Evolutionary conservation across 2,888 invertebrate genomes (phyloP).

Genomic region (Xestia sexstrigata): DNA sequence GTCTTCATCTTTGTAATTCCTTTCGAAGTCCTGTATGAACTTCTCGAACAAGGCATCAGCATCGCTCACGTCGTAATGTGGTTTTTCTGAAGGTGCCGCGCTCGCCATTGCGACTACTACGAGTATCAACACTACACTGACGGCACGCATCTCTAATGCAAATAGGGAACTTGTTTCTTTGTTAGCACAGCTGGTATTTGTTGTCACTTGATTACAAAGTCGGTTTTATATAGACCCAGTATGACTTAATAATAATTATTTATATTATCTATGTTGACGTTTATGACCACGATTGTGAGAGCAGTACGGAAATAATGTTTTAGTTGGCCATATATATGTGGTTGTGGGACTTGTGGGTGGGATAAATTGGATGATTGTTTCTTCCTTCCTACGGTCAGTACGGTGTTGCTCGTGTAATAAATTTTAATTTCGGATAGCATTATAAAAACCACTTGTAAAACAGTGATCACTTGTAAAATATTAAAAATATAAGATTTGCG

Average conservation of each 20-base stretch:
- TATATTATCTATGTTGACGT: slow-evolving; percentile 7
- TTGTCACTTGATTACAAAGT: neutral
- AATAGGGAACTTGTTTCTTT: slow-evolving; percentile 33
- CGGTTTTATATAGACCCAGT: slow-evolving; percentile 26
- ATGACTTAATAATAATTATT: slow-evolving; percentile 27
- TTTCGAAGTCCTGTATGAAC: slow-evolving; percentile 72
- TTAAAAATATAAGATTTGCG: neutral
- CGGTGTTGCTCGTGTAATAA: slow-evolving; percentile 18
- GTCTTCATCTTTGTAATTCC: slow-evolving; percentile 71
- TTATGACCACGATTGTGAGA: slow-evolving; percentile 5
- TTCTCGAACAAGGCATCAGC: slow-evolving; percentile 69
- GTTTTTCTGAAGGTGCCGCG: slow-evolving; percentile 38
- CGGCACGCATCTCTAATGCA: slow-evolving; percentile 39
- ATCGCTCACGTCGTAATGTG: slow-evolving; percentile 68
- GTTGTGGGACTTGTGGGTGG: no score
- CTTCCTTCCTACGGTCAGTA: neutral
- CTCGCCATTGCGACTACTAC: slow-evolving; percentile 60
- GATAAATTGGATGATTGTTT: slow-evolving; percentile 3
- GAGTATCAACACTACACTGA: slow-evolving; percentile 53
- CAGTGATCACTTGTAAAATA: no score
- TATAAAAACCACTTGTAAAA: neutral
- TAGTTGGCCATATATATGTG: no score
- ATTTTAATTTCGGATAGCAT: neutral
- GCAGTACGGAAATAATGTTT: neutral
- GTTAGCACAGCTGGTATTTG: slow-evolving; percentile 17